Evolutionary conservation across 1,140 invertebrate genomes (phyloP).

Genomic region (Cydia pomonella): DNA sequence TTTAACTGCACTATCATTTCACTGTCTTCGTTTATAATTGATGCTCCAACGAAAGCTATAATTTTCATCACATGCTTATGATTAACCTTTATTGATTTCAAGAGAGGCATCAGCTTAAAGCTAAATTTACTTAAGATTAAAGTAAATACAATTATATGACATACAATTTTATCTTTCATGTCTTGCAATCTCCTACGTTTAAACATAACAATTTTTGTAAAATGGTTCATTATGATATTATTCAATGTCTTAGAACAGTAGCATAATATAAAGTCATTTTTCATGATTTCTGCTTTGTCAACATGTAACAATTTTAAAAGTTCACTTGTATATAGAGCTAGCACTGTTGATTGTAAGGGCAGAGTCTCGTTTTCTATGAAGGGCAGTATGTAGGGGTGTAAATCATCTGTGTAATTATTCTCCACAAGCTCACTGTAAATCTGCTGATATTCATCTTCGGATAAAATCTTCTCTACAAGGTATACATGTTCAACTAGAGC

Average conservation of each 20-base stretch:
- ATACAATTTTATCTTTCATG: background rate
- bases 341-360: background rate
- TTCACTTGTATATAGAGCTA: background rate
- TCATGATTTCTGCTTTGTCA: background rate
- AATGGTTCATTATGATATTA: background rate
- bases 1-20: background rate
- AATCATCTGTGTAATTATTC: background rate
- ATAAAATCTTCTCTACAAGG: background rate
- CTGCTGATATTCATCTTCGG: background rate
- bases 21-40: background rate
- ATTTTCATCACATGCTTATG: background rate
- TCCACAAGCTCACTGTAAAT: background rate
- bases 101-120: background rate
- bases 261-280: background rate
- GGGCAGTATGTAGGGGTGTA: background rate
- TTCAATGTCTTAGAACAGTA: background rate
- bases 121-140: background rate
- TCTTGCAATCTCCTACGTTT: background rate
- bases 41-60: background rate
- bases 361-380: background rate
- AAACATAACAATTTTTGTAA: background rate
- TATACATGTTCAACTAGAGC: background rate
- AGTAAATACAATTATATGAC: background rate
- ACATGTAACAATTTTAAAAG: background rate
- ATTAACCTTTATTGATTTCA: background rate